Base-by-base conservation (phyloP, 2,797 vertebrate genomes). In the Pampus argenteus region DNA sequence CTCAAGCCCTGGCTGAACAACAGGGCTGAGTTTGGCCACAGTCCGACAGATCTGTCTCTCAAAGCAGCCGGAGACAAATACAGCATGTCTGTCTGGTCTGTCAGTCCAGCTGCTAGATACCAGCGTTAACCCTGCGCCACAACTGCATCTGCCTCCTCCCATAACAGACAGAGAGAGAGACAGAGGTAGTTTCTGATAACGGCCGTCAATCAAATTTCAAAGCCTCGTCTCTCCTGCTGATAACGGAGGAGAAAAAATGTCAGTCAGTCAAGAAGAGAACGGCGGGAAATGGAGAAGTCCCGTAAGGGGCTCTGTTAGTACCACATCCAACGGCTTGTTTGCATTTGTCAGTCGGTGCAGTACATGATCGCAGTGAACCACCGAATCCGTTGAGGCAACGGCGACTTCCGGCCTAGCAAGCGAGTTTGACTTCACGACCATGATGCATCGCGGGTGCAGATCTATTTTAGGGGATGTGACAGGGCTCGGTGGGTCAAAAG, bases 171-270 rank as follows among this genome's bases (percentile, higher is more conserved):
- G 31, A 31, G 23, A 38, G 48, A 67, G 57, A 31, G 23, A 38
- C 45, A 67, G 57, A 78, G 56, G 49, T 62, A 22, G 15, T 58
- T 71, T 78, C 82, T 76, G 78, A 86, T 82, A 72, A 61, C 1
- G 2, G 26, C 66, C 72, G 81, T 73, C 88, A 74, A 74, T 91
- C 86, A 86, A 20, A 65, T 75, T 65, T 77, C 70, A 81, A 69
- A 82, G 60, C 22, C 38, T 52, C 29, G n/a, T n/a, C 20, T 71
- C 59, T 63, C 26, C 20, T 23, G 13, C 71, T 54, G 69, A 83
- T 71, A 66, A 70, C 48, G 42, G 10, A 70, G 58, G 29, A 29
- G n/a, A 29, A 40, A 36, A 69, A 47, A 47, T n/a, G 69, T 71
- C 64, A 75, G 76, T 63, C 67, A 66, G 59, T 68, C 60, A 64